A percentile compares a stretch with the other conserved stretches of the same genome.
Evolutionary conservation across 2,888 invertebrate genomes (phyloP).

Genomic region (Phaonia tiefii): DNA sequence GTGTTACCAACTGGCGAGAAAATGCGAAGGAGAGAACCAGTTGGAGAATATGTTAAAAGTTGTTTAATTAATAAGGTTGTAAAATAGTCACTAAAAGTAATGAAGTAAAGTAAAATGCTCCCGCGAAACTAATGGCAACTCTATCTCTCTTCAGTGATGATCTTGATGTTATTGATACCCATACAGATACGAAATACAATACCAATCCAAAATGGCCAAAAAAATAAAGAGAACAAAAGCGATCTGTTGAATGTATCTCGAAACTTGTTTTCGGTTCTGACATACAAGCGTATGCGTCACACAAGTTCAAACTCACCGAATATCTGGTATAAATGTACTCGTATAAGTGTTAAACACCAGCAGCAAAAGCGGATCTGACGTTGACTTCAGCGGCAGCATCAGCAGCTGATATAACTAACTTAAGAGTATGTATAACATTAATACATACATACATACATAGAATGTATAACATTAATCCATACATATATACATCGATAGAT

Average conservation of each 20-base stretch:
- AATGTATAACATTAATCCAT: constrained; percentile 11
- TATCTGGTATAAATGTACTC: not conserved
- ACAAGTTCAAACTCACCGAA: constrained; percentile 33
- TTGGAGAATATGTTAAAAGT: too few species aligned
- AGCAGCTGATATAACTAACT: constrained; percentile 40
- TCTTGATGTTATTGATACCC: constrained; percentile 54
- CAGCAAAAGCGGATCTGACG: constrained; percentile 44
- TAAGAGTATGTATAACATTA: not conserved
- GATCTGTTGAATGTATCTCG: constrained; percentile 39
- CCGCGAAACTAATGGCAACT: constrained; percentile 49
- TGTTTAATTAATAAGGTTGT: too few species aligned
- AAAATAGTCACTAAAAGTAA: too few species aligned
- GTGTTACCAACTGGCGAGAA: too few species aligned
- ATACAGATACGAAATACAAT: constrained; percentile 65
- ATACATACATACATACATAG: too few species aligned
- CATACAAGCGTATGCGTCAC: constrained; percentile 58
- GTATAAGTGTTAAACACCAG: constrained; percentile 58
- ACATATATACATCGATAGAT: constrained; percentile 23
- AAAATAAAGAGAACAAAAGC: constrained; percentile 41
- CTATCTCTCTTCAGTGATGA: too few species aligned
- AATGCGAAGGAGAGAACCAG: too few species aligned
- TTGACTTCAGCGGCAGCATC: constrained; percentile 29
- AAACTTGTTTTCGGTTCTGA: constrained; percentile 62
- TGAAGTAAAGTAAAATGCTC: too few species aligned
- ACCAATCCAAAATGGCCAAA: constrained; percentile 66